A percentile compares a stretch with the other conserved stretches of the same genome.
These are phyloP conservation scores for Caenorhabditis briggsae DNA, from an alignment of 1,140 invertebrate genomes.

Conservation along the genomic window DNA sequence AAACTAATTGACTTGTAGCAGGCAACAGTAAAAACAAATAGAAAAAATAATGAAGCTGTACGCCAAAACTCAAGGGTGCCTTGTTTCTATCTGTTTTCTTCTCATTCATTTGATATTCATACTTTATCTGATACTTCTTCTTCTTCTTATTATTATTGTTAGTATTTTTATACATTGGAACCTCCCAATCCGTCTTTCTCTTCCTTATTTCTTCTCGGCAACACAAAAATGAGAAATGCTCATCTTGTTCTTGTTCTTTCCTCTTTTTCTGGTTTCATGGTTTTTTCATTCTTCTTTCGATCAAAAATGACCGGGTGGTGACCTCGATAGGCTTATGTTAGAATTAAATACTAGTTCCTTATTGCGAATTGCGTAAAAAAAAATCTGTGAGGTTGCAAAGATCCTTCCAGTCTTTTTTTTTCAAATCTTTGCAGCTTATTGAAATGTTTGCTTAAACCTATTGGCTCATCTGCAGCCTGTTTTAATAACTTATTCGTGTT, in stretches of 20 bases:
- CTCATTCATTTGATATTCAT: neutral
- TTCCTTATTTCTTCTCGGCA: neutral
- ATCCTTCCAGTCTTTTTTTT: too few relatives aligned
- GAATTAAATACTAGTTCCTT: neutral
- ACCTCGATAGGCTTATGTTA: neutral
- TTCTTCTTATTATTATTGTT: too few relatives aligned
- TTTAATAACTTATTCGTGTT: too few relatives aligned
- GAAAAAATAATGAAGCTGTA: too few relatives aligned
- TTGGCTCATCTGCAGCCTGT: too few relatives aligned
- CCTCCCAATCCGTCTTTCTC: too few relatives aligned
- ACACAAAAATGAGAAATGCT: neutral
- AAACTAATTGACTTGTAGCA: neutral
- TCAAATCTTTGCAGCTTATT: neutral
- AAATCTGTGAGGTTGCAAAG: too few relatives aligned
- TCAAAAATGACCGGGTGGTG: conserved; percentile 1
- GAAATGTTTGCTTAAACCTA: too few relatives aligned
- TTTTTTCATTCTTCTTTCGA: neutral
- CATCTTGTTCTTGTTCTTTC: conserved; percentile 5
- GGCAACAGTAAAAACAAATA: neutral
- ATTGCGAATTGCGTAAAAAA: neutral
- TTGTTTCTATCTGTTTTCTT: too few relatives aligned
- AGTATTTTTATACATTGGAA: neutral
- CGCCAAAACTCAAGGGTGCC: neutral
- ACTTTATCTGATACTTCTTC: neutral
- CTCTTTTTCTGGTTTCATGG: too few relatives aligned